phyloP scores from a whole-genome alignment of 1,140 invertebrate species.

The Meteorus sp. region DNA sequence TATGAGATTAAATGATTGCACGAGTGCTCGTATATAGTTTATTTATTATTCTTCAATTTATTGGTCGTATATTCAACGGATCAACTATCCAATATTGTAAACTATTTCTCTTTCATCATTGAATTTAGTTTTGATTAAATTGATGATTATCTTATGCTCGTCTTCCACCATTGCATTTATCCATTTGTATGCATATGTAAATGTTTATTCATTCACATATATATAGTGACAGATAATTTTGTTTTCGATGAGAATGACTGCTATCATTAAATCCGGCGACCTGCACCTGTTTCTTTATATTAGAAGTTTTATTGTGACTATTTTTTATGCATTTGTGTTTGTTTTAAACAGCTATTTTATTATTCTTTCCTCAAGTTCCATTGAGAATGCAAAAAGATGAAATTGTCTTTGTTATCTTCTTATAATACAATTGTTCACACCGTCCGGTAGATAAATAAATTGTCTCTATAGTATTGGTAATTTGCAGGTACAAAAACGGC shows the following conservation, averaged over 20 bases:
- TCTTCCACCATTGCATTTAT: constrained; percentile 5
- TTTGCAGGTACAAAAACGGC: constrained; percentile 48
- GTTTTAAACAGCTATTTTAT: constrained; percentile 3
- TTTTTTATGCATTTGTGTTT: constrained; percentile 8
- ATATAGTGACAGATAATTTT: background rate
- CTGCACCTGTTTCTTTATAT: constrained; percentile 18
- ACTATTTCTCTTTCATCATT: background rate
- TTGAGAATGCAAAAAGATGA: background rate
- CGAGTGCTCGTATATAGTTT: constrained; percentile 34
- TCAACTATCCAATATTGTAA: background rate
- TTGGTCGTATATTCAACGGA: background rate
- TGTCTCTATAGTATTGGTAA: constrained; percentile 39
- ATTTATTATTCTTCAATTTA: constrained; percentile 28
- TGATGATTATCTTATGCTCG: constrained; percentile 16
- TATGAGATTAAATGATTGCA: constrained; percentile 18
- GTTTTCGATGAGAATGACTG: constrained; percentile 19
- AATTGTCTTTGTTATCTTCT: constrained; percentile 3
- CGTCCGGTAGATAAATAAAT: constrained; percentile 48
- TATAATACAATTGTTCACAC: constrained; percentile 19
- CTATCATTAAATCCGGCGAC: constrained; percentile 18
- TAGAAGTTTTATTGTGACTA: background rate
- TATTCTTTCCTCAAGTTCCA: background rate
- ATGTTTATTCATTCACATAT: constrained; percentile 4
- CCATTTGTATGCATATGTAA: background rate
- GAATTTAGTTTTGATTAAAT: constrained; percentile 5